Base-by-base conservation (phyloP, 35 echinoderm and acorn worm genomes). In the Stichopus chloronotus region DNA sequence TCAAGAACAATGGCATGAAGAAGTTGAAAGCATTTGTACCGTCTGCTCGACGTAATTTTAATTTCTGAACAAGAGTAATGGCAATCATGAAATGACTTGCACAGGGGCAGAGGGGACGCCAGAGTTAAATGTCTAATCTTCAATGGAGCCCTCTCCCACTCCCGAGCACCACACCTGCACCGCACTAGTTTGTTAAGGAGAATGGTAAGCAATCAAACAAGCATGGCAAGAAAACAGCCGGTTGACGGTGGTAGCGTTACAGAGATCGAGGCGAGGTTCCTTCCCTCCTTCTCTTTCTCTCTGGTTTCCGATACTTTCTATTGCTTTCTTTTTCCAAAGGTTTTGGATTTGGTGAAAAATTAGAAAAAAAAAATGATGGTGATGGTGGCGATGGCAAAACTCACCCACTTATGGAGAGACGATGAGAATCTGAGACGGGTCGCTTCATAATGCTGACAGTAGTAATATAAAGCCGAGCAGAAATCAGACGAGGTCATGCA, bases 341-440 rank as follows among this genome's bases (percentile, higher is more conserved):
- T 43, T 43, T 43, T 43, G 30, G 30, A 43, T 43, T 43, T 43
- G 30, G 30, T 43, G 30, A 43, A 43, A 43, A 43, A 43, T 43
- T 43, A 43, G 30, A 43, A 43, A 43, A 43, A 43, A 43, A 20
- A 74, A 20, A 74, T 74, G 19, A 74, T 16, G 22, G 22, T 23
- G 82, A 85, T 85, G 82, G 58, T 85, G 82, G 58, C 82, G 55
- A 23, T 56, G 57, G 55, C 43, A 58, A 20, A 85, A 85, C 82
- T 85, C 82, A 85, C 82, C 82, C 82, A 85, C 82, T 85, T 85
- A 85, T 85, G 25, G 82, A 85, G 82, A 85, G 54, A 85, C 82
- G 82, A 85, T 85, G 82, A 10, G 82, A 16, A 85, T 9, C 82
- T 58, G 54, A n/a, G 82, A 53, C 24, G 82, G 82, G 16, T 22